Evolutionary conservation across 2,797 vertebrate species (phyloP).

Genomic region (Sphaeramia orbicularis): DNA sequence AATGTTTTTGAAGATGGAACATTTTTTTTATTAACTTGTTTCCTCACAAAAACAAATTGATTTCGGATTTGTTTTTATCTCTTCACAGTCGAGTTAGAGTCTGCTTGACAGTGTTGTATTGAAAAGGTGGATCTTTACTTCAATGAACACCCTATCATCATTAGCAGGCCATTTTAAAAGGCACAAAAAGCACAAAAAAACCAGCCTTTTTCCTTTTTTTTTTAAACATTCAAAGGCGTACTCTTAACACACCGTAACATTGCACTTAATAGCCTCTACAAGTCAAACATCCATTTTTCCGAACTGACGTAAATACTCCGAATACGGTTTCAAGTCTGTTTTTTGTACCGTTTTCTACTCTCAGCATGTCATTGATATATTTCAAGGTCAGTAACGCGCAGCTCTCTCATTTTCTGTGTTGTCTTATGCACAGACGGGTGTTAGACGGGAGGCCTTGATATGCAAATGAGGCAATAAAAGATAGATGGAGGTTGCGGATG

Average conservation of each 20-base stretch:
- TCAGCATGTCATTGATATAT: slow-evolving; percentile 29
- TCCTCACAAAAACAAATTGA: background rate
- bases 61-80: slow-evolving; percentile 4
- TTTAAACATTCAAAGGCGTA: no score
- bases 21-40: background rate
- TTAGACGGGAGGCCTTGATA: slow-evolving; percentile 30
- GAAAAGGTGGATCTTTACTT: no score
- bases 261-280: slow-evolving; percentile 15
- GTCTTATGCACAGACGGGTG: slow-evolving; percentile 22
- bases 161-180: slow-evolving; percentile 21
- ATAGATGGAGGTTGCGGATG: slow-evolving; percentile 34
- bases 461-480: slow-evolving; percentile 49
- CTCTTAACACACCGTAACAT: slow-evolving; percentile 28
- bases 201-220: no score
- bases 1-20: no score
- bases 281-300: slow-evolving; percentile 34
- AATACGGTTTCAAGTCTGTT: background rate
- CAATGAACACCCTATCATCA: slow-evolving; percentile 7
- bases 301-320: slow-evolving; percentile 11
- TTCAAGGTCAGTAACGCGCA: slow-evolving; percentile 26
- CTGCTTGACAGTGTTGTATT: background rate
- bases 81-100: background rate
- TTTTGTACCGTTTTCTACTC: background rate
- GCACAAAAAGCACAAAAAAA: slow-evolving; percentile 11
- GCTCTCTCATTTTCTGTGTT: slow-evolving; percentile 25